Evolutionary conservation across 2,888 invertebrate species (phyloP), one percentile per base, ranked within the genome.

Genomic region (Pelosia muscerda): DNA sequence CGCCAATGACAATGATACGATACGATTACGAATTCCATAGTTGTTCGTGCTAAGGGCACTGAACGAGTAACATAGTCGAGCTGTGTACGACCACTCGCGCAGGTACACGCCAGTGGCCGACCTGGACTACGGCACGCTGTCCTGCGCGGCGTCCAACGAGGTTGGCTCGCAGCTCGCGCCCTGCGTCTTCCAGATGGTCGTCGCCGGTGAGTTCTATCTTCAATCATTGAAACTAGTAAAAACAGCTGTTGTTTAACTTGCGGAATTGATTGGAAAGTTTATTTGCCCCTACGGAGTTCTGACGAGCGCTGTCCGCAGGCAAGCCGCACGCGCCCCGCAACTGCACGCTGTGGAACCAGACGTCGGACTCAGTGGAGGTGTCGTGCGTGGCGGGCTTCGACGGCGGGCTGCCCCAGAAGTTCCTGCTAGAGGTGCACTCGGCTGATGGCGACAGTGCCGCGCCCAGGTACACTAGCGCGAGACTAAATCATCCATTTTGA

Each of bases 121-220:
- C 89, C 90, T 97, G 90, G 98, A 98, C 95, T 98, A 98, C 91
- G 98, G 98, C 69, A 97, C 98, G 23, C 94, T 98, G 67, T 97
- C 97, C 42, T 98, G 98, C 90, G 96, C 97, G 95, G 98, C 98
- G 19, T 95, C 96, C 81, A 98, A 98, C 92, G 96, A 96, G 82
- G 97, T 98, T 68, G 98, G 98, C 75, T 95, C 97, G 68, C 98
- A 98, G 90, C 94, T 96, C 77, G 96, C 96, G 77, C 98, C 98
- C 15, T 98, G 98, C 88, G 96, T 98, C 86, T 98, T 98, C 92
- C 98, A 98, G 92, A 97, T 98, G 89, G 98, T 98, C 55, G 96
- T 98, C 65, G 98, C 98, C 82, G 98, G 98, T 98, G 88, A 95
- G 95, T 88, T 1, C 0, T 9, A 42, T 2, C 10, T 13, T 53